Percentiles rank a stretch among this genome's conserved stretches.
Conservation (phyloP, 1,140 invertebrate genomes). For the Linepithema humile region DNA sequence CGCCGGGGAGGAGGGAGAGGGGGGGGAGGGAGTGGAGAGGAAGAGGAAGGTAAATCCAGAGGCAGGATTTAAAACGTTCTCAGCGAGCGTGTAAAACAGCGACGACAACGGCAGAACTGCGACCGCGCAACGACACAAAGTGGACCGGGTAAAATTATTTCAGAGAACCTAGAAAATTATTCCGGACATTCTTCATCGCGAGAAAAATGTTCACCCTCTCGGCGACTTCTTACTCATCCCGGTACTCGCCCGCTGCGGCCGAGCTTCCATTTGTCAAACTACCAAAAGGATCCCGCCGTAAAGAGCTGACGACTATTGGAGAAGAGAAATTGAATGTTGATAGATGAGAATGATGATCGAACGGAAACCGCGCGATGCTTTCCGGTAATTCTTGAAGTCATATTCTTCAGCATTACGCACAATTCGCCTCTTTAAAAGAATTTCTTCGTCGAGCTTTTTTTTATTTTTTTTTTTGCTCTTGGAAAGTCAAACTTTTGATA, state of each 20-base stretch:
- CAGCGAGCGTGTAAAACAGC: constrained; percentile 65
- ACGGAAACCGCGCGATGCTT: constrained; percentile 10
- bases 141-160: constrained; percentile 64
- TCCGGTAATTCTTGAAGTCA: neutral
- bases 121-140: constrained; percentile 32
- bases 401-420: constrained; percentile 1
- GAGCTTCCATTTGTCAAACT: constrained; percentile 39
- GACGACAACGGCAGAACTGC: constrained; percentile 43
- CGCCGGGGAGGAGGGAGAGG: neutral
- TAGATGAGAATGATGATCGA: constrained; percentile 38
- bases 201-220: constrained; percentile 48
- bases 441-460: neutral
- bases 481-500: constrained; percentile 1
- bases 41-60: constrained; percentile 56
- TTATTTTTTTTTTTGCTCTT: neutral
- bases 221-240: constrained; percentile 9
- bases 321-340: constrained; percentile 51
- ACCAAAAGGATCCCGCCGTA: constrained; percentile 15
- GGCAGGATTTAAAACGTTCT: constrained; percentile 68
- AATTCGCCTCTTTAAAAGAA: neutral
- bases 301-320: neutral
- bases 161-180: constrained; percentile 56
- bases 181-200: constrained; percentile 43
- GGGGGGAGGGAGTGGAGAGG: neutral
- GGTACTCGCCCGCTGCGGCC: neutral